phyloP scores from a whole-genome alignment of 2,888 invertebrate genomes.

The Congeria kusceri region DNA sequence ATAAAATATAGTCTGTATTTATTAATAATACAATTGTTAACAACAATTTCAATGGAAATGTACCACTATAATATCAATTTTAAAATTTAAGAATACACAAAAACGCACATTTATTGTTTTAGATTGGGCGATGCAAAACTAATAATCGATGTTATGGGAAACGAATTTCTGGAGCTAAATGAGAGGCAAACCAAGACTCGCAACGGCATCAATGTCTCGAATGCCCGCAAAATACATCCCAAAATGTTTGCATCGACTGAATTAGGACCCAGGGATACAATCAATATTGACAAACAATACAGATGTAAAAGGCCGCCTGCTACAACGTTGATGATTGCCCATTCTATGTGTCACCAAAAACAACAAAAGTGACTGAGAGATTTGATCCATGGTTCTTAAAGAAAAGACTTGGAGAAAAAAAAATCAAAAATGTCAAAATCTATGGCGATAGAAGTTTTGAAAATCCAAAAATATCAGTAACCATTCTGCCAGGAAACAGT shows the following conservation, averaged over 20 bases:
- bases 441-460: not conserved
- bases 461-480: not conserved
- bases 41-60: no score
- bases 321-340: no score
- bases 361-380: no score
- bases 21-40: no score
- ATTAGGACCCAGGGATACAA: no score
- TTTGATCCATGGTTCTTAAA: no score
- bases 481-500: not conserved
- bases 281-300: no score
- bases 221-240: not conserved
- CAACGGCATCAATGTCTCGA: not conserved
- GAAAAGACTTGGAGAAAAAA: not conserved
- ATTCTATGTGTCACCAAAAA: not conserved
- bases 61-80: no score
- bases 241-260: not conserved
- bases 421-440: not conserved
- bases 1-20: no score
- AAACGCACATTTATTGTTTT: not conserved
- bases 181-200: not conserved
- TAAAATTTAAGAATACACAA: not conserved
- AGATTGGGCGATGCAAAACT: conserved; percentile 1
- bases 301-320: no score
- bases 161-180: not conserved
- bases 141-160: not conserved